These are phyloP conservation scores for Syngnathus scovelli DNA, from an alignment of 2,113 vertebrate species.

Conservation along the genomic window DNA sequence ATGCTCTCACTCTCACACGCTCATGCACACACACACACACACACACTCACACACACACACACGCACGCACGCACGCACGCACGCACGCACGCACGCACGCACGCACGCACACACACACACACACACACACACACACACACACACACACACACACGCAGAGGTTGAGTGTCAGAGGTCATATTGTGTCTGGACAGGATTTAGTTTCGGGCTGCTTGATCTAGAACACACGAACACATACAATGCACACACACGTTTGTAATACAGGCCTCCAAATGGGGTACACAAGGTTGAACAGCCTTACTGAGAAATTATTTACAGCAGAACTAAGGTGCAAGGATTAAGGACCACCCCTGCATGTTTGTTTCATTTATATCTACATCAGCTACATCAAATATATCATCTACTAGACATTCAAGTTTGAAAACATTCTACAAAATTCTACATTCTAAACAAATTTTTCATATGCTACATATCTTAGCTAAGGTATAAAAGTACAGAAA, in stretches of 20 bases:
- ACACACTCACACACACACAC: no score
- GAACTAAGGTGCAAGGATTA: not conserved
- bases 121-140: not conserved
- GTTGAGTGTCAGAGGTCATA: no score
- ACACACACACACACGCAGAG: no score
- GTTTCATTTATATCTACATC: not conserved
- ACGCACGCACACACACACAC: slow-evolving; percentile 6
- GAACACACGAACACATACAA: no score
- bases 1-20: not conserved
- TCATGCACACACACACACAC: not conserved
- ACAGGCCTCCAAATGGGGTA: not conserved
- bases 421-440: not conserved
- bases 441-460: not conserved
- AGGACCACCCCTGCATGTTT: not conserved
- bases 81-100: slow-evolving; percentile 16
- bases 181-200: no score
- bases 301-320: not conserved
- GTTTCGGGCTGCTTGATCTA: no score
- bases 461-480: not conserved
- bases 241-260: no score
- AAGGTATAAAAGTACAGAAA: not conserved
- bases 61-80: no score
- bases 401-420: not conserved
- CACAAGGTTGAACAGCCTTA: not conserved
- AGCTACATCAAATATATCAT: no score